Percentiles rank a stretch among this genome's conserved stretches.
Conservation (phyloP, 2,797 vertebrate genomes). For the Peromyscus eremicus region DNA sequence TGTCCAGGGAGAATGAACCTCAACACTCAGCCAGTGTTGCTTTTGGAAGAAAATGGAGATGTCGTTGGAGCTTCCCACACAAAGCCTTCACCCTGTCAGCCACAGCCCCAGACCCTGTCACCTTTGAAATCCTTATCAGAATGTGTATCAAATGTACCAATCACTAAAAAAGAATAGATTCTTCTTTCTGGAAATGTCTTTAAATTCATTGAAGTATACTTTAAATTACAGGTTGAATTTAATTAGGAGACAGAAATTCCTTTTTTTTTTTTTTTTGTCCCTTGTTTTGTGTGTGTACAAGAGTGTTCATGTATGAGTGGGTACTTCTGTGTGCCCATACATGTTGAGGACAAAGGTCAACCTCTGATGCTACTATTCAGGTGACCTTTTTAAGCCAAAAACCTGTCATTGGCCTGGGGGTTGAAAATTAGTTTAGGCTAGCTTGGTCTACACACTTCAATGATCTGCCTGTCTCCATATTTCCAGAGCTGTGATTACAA, state of each 20-base stretch:
- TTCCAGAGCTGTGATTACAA: background rate
- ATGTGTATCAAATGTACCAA: background rate
- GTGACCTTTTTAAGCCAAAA: background rate
- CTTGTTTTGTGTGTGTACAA: background rate
- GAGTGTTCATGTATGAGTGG: background rate
- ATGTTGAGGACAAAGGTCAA: background rate
- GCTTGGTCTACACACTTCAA: no score
- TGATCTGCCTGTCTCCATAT: background rate
- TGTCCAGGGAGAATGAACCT: background rate
- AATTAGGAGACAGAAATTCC: background rate
- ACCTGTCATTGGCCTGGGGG: background rate
- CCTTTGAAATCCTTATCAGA: background rate
- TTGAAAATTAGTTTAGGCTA: background rate
- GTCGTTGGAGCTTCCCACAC: background rate
- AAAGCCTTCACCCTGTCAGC: no score
- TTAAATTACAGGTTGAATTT: background rate
- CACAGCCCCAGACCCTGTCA: background rate
- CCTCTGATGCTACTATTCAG: background rate
- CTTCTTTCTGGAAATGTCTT: background rate
- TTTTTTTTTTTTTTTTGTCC: no score
- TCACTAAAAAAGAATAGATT: background rate
- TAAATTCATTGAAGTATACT: no score
- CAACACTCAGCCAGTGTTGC: background rate
- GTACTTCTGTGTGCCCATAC: no score
- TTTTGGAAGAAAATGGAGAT: background rate